Evolutionary conservation across 2,888 invertebrate species (phyloP), one percentile per base, ranked within the genome.

Genomic region (Cephus nigrinus): DNA sequence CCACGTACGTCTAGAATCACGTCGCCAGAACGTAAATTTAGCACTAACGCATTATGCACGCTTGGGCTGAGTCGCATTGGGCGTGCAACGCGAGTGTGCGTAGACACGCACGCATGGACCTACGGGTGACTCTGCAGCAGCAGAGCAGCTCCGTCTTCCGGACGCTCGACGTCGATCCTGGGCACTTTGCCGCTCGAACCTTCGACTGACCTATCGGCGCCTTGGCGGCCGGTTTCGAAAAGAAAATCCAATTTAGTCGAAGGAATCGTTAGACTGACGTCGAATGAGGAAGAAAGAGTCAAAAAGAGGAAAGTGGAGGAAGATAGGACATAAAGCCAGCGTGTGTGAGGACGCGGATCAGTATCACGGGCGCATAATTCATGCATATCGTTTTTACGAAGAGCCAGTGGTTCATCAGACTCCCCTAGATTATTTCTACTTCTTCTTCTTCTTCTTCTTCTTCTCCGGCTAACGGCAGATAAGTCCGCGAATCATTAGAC

Each of bases 31-130:
- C 89, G 90, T 91, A 91, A 91, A 91, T 91, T 90, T 91, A 91
- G 90, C 88, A 86, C 87, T 88, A 88, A 89, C 88, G 90, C 89
- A 90, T 91, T 90, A 90, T 90, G 87, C 91, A 91, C 90, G 90
- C 91, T 88, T 86, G 89, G 87, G 82, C 87, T 88, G 84, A 85
- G 85, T 86, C 88, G 91, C 87, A 89, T 89, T 89, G 89, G 88
- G 87, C 88, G 87, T 88, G 81, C 82, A 85, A 83, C 31, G 69
- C 15, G 69, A 30, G 69, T 69, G 69, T 69, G 69, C 69, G 69
- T 69, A 1, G 69, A 30, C 69, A 32, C 69, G 69, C 40, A 40
- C 40, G 40, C 40, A 40, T 40, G 40, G 15, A 5, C n/a, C 55
- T 74, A 15, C 74, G 11, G 40, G 5, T 55, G 31, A 12, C 12